Evolutionary conservation across 2,888 invertebrate genomes (phyloP).

Genomic region (Ellobium chinense): DNA sequence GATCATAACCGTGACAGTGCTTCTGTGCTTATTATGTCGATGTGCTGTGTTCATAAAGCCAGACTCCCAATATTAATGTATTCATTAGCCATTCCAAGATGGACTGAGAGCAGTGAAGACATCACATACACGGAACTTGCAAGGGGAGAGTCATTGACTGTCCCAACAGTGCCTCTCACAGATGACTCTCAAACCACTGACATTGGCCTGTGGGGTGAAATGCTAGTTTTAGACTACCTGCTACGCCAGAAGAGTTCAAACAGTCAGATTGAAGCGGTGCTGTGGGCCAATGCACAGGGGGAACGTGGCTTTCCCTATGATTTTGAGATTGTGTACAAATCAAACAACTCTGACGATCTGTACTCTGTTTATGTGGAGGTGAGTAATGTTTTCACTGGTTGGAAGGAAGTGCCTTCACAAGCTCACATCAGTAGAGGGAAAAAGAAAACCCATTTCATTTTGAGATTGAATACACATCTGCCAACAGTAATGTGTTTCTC

Average conservation of each 20-base stretch:
- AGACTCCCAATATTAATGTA: no score
- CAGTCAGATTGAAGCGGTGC: constrained; percentile 56
- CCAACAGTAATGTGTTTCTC: no score
- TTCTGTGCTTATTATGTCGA: neutral
- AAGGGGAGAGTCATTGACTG: neutral
- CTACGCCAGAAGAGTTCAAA: constrained; percentile 57
- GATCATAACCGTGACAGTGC: no score
- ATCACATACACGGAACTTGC: constrained; percentile 30
- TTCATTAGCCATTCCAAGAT: constrained; percentile 30
- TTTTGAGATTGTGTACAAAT: constrained; percentile 62
- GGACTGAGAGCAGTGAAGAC: constrained; percentile 33
- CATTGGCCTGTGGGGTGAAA: constrained; percentile 74
- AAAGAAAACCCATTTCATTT: no score
- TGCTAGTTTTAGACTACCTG: constrained; percentile 70
- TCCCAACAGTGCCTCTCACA: neutral
- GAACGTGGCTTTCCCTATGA: constrained; percentile 73
- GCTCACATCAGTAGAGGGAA: no score
- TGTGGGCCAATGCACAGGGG: constrained; percentile 65
- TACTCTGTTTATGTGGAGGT: constrained; percentile 56
- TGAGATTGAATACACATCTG: no score
- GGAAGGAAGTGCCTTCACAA: no score
- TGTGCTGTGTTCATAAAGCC: no score
- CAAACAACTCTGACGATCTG: constrained; percentile 46
- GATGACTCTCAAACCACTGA: constrained; percentile 37
- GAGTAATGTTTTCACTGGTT: neutral